Conservation (phyloP, 2,797 vertebrate genomes). For the Brachymystax lenok region DNA sequence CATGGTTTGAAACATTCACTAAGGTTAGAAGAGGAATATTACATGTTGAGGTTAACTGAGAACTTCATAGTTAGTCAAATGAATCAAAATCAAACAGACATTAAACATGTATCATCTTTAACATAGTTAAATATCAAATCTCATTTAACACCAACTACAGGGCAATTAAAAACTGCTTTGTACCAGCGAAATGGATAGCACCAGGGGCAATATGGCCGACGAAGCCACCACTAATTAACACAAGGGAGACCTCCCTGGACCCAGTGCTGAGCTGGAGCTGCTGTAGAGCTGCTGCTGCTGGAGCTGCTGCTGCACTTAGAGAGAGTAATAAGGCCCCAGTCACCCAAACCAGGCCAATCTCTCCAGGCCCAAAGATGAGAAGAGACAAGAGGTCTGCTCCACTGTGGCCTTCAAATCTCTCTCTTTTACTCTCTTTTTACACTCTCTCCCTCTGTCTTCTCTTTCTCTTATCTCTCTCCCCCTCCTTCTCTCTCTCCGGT, state of each 20-base stretch:
- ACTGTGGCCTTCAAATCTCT: slow-evolving; percentile 34
- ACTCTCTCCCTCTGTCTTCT: slow-evolving; percentile 1
- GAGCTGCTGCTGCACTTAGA: slow-evolving; percentile 29
- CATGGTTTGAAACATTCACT: slow-evolving; percentile 3
- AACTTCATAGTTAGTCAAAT: neutral
- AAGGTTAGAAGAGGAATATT: slow-evolving; percentile 43
- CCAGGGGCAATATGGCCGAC: slow-evolving; percentile 35
- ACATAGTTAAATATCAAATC: slow-evolving; percentile 6
- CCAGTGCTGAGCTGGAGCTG: slow-evolving; percentile 31
- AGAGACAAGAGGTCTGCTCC: slow-evolving; percentile 40
- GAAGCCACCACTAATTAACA: slow-evolving; percentile 49
- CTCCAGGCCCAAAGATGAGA: slow-evolving; percentile 33
- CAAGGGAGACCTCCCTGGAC: slow-evolving; percentile 34
- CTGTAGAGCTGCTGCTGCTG: slow-evolving; percentile 39
- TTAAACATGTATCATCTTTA: slow-evolving; percentile 41
- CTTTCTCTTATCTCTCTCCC: neutral
- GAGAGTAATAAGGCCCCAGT: slow-evolving; percentile 26
- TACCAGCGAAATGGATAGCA: slow-evolving; percentile 46
- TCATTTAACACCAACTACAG: slow-evolving; percentile 24
- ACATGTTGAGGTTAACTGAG: slow-evolving; percentile 40
- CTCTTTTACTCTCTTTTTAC: slow-evolving; percentile 25
- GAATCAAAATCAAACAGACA: too few species aligned
- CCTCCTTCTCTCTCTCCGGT: slow-evolving; percentile 20
- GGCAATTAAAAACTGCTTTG: slow-evolving; percentile 55
- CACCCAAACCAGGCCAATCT: slow-evolving; percentile 49